Evolutionary conservation across 2,888 invertebrate genomes (phyloP).

Genomic region (Odontothrips loti): DNA sequence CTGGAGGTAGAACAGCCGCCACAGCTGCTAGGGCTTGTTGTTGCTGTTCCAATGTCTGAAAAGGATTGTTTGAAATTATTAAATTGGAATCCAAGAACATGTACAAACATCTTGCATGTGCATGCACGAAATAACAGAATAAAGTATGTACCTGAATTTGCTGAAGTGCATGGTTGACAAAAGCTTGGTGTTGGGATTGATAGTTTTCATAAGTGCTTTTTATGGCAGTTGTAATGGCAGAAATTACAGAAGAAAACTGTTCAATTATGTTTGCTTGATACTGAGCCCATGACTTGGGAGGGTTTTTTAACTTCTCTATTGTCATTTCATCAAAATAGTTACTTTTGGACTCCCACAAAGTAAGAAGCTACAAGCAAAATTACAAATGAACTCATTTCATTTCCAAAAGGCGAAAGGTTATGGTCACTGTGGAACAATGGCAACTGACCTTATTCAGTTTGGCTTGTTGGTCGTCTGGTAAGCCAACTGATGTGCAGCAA

Average conservation of each 20-base stretch:
- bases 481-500: slow-evolving; percentile 77
- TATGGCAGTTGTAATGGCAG: slow-evolving; percentile 71
- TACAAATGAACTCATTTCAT: not conserved
- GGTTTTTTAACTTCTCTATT: slow-evolving; percentile 81
- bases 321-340: slow-evolving; percentile 79
- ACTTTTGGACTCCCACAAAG: slow-evolving; percentile 94
- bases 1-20: slow-evolving; percentile 35
- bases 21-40: slow-evolving; percentile 58
- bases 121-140: too few relatives aligned
- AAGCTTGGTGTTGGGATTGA: slow-evolving; percentile 92
- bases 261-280: slow-evolving; percentile 81
- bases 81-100: not conserved
- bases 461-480: slow-evolving; percentile 79
- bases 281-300: slow-evolving; percentile 80
- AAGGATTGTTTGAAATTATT: not conserved
- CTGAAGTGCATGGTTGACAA: slow-evolving; percentile 83
- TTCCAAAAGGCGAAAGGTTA: slow-evolving; percentile 28
- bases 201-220: slow-evolving; percentile 83
- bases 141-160: slow-evolving; percentile 81
- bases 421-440: not conserved
- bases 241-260: slow-evolving; percentile 71
- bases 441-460: slow-evolving; percentile 77
- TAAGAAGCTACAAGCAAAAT: slow-evolving; percentile 59
- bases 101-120: not conserved
- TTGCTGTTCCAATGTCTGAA: slow-evolving; percentile 60